Evolutionary conservation across 2,888 invertebrate species (phyloP).

Genomic region (Drosophila imparisetae): DNA sequence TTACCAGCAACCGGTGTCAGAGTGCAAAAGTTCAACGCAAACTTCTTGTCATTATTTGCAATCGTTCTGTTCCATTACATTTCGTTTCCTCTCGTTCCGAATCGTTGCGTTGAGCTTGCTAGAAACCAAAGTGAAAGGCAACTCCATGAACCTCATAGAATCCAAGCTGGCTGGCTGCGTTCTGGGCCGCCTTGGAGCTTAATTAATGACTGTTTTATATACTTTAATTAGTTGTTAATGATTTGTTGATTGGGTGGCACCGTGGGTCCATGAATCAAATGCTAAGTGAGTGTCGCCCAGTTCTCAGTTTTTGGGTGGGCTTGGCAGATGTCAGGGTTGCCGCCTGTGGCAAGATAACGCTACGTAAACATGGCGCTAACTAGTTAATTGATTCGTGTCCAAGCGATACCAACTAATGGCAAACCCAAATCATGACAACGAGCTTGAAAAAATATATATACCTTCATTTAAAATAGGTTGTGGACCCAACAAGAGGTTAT

Average conservation of each 20-base stretch:
- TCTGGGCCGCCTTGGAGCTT: slow-evolving; percentile 38
- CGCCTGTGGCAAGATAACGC: slow-evolving; percentile 40
- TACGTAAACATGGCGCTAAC: slow-evolving; percentile 64
- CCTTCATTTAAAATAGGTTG: neutral
- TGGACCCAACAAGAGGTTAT: neutral
- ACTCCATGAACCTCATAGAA: slow-evolving; percentile 34
- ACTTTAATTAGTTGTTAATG: slow-evolving; percentile 80
- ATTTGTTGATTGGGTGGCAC: slow-evolving; percentile 70
- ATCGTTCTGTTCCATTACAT: slow-evolving; percentile 28
- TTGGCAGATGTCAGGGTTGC: slow-evolving; percentile 77
- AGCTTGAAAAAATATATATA: neutral
- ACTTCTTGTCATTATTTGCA: slow-evolving; percentile 78
- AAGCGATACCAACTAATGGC: slow-evolving; percentile 56
- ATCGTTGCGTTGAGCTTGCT: slow-evolving; percentile 28
- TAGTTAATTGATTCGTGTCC: slow-evolving; percentile 62
- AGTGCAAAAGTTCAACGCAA: slow-evolving; percentile 76
- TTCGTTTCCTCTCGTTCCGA: slow-evolving; percentile 20
- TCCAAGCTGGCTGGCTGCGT: slow-evolving; percentile 16
- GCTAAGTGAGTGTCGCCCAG: slow-evolving; percentile 52
- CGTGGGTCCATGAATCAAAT: slow-evolving; percentile 66
- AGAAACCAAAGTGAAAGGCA: slow-evolving; percentile 64
- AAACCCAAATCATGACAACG: slow-evolving; percentile 19
- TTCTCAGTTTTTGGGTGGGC: slow-evolving; percentile 59
- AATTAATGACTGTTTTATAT: slow-evolving; percentile 79
- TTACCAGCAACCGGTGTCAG: slow-evolving; percentile 59